These are phyloP conservation scores for Monopis laevigella DNA, from an alignment of 2,888 invertebrate genomes.

Conservation along the genomic window DNA sequence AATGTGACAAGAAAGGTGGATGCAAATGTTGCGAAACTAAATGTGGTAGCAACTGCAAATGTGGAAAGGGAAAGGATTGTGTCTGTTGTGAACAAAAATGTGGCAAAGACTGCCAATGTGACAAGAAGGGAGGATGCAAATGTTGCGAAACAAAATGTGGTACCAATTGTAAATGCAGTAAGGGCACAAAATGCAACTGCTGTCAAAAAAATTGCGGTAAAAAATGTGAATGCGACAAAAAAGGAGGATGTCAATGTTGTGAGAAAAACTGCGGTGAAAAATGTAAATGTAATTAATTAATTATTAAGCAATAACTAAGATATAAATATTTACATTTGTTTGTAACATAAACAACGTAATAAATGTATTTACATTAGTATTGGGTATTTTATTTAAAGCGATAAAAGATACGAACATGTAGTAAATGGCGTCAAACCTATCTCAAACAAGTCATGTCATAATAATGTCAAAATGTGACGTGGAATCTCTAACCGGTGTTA, in stretches of 20 bases:
- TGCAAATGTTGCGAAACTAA: slow-evolving; percentile 16
- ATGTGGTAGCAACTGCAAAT: slow-evolving; percentile 12
- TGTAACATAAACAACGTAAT: too few species aligned
- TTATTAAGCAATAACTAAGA: too few species aligned
- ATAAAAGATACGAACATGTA: too few species aligned
- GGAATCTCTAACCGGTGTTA: too few species aligned
- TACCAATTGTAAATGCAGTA: slow-evolving; percentile 26
- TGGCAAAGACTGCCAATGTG: slow-evolving; percentile 21
- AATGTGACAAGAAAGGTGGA: slow-evolving; percentile 18
- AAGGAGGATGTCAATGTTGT: slow-evolving; percentile 19
- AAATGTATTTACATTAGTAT: too few species aligned
- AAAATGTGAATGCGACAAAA: slow-evolving; percentile 21
- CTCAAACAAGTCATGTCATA: too few species aligned
- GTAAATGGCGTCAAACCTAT: too few species aligned
- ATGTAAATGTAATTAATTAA: slow-evolving; percentile 28
- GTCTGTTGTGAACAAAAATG: slow-evolving; percentile 1
- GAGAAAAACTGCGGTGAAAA: slow-evolving; percentile 23
- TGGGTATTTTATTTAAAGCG: too few species aligned
- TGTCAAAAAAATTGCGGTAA: background rate
- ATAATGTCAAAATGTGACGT: too few species aligned
- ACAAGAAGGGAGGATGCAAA: slow-evolving; percentile 17
- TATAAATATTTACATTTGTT: too few species aligned
- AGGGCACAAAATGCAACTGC: background rate
- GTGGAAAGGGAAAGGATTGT: background rate
- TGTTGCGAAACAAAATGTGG: slow-evolving; percentile 22